phyloP scores from a whole-genome alignment of 2,888 invertebrate species.

The Patella ulyssiponensis region DNA sequence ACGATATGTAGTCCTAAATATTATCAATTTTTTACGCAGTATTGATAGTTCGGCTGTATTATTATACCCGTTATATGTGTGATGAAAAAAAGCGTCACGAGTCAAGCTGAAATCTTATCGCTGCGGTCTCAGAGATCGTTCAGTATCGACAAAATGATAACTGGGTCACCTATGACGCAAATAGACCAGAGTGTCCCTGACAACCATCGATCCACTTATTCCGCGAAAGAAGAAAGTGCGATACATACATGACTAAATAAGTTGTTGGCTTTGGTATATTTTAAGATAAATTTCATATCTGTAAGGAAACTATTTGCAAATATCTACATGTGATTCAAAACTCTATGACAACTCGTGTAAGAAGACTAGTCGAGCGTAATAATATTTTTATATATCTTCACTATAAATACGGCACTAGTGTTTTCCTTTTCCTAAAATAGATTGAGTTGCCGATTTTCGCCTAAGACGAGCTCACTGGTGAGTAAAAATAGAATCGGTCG shows the following conservation, averaged over 20 bases:
- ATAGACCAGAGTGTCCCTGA: constrained; percentile 41
- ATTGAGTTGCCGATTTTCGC: constrained; percentile 50
- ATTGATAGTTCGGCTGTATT: not conserved
- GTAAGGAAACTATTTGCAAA: no score
- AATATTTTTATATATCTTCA: not conserved
- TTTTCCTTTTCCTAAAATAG: constrained; percentile 60
- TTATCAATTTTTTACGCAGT: constrained; percentile 13
- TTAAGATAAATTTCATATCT: constrained; percentile 1
- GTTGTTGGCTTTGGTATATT: not conserved
- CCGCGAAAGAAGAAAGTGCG: constrained; percentile 32
- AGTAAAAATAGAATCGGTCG: constrained; percentile 61
- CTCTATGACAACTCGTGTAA: not conserved
- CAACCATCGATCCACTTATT: constrained; percentile 30
- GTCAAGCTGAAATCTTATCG: constrained; percentile 7
- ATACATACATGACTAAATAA: not conserved
- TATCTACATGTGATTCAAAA: no score
- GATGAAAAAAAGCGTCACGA: not conserved
- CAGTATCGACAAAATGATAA: constrained; percentile 18
- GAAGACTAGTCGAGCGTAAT: not conserved
- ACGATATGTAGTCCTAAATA: constrained; percentile 14
- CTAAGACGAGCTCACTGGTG: constrained; percentile 50
- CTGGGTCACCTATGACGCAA: constrained; percentile 47
- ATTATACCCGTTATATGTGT: not conserved
- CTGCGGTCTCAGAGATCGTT: constrained; percentile 7
- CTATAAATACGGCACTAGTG: constrained; percentile 33